Conservation (phyloP, 2,888 invertebrate genomes). For the Synanthedon vespiformis region DNA sequence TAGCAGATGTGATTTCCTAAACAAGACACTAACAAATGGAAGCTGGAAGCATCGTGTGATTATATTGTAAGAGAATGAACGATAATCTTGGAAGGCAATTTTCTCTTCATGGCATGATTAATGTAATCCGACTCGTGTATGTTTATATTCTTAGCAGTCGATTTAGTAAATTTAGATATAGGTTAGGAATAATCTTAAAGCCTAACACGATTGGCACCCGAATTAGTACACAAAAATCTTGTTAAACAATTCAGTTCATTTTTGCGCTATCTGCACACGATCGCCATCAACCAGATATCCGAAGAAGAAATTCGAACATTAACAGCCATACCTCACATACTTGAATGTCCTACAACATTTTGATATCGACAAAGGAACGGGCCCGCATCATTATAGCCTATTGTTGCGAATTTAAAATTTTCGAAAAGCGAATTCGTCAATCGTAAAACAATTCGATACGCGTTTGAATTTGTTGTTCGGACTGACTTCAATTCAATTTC, state of each 20-base stretch:
- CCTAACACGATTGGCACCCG: slow-evolving; percentile 29
- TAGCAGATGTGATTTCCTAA: slow-evolving; percentile 67
- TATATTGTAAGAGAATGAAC: slow-evolving; percentile 32
- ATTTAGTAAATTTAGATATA: background rate
- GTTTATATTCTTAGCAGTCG: slow-evolving; percentile 2
- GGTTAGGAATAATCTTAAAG: slow-evolving; percentile 5
- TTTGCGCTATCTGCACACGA: slow-evolving; percentile 58
- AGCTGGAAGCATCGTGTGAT: slow-evolving; percentile 29
- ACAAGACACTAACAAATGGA: slow-evolving; percentile 65
- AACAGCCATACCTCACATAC: slow-evolving; percentile 46
- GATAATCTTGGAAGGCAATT: slow-evolving; percentile 32
- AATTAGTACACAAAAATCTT: slow-evolving; percentile 30
- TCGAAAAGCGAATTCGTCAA: slow-evolving; percentile 66
- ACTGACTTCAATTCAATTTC: slow-evolving; percentile 66
- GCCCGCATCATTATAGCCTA: slow-evolving; percentile 66
- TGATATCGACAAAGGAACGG: slow-evolving; percentile 54
- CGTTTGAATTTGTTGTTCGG: slow-evolving; percentile 67
- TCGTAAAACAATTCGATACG: slow-evolving; percentile 72
- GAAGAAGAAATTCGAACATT: slow-evolving; percentile 35
- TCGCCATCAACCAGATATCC: slow-evolving; percentile 43
- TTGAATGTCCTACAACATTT: slow-evolving; percentile 40
- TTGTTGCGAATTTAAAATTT: slow-evolving; percentile 64
- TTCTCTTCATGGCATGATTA: slow-evolving; percentile 36
- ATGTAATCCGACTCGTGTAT: slow-evolving; percentile 11
- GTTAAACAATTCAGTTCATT: slow-evolving; percentile 38